Evolutionary conservation across 2,888 invertebrate species (phyloP).

Genomic region (Siphlonurus alternatus): DNA sequence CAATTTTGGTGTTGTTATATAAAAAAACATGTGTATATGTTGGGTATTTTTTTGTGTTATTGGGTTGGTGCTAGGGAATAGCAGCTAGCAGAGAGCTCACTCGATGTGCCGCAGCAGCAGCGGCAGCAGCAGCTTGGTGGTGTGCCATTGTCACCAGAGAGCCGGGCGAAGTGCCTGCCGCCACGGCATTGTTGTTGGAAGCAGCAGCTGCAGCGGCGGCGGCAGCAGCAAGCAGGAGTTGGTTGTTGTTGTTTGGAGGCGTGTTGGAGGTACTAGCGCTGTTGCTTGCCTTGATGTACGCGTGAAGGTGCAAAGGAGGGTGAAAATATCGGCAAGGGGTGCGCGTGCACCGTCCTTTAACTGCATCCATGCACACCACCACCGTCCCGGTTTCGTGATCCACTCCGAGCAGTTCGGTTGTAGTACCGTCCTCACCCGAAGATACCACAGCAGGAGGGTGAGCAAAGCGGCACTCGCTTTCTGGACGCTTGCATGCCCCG

Average conservation of each 20-base stretch:
- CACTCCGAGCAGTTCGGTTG: conserved; percentile 6
- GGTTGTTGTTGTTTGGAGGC: background rate
- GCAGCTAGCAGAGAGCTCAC: background rate
- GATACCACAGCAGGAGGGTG: conserved; percentile 90
- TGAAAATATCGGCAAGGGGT: conserved; percentile 99
- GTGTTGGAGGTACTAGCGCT: background rate
- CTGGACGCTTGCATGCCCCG: conserved; percentile 95
- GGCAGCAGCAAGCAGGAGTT: background rate
- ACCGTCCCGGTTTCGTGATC: conserved; percentile 28
- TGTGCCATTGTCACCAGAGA: background rate
- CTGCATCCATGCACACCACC: conserved; percentile 99
- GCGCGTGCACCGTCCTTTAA: conserved; percentile 97
- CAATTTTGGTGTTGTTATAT: background rate
- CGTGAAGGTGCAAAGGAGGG: conserved; percentile 99
- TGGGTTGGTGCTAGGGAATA: background rate
- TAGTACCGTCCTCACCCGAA: conserved; percentile 91
- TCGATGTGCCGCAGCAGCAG: background rate
- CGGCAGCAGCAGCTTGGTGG: background rate
- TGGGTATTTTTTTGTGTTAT: background rate
- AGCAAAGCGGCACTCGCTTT: conserved; percentile 97
- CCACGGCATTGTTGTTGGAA: background rate
- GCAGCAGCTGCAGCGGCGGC: background rate
- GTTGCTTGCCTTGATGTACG: conserved; percentile 72
- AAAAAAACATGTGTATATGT: background rate
- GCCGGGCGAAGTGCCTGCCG: background rate